Percentiles rank a stretch among this genome's conserved stretches.
Evolutionary conservation across 30 jellyfish, hydroid and myxozoan genomes (phyloP).

Genomic region (Haliclystus octoradiatus): DNA sequence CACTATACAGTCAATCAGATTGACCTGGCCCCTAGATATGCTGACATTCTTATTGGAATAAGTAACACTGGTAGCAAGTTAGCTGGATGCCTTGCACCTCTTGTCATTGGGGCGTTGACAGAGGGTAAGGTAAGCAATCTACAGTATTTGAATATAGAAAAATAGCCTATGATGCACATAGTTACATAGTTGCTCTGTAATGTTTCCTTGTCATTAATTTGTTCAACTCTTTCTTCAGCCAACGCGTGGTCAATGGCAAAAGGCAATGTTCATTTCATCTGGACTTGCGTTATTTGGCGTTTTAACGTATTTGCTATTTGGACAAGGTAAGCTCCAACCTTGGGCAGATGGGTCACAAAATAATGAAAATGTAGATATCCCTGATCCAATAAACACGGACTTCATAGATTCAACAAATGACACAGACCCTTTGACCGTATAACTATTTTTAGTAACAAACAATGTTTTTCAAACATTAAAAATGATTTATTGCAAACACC

Average conservation of each 20-base stretch:
- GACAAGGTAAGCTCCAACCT: constrained; percentile 45
- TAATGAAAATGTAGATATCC: neutral
- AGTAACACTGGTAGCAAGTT: constrained; percentile 26
- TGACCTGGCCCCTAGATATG: constrained; percentile 34
- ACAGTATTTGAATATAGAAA: too few relatives aligned
- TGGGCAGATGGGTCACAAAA: constrained; percentile 15
- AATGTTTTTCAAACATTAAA: neutral
- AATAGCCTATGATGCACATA: too few relatives aligned
- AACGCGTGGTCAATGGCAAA: constrained; percentile 56
- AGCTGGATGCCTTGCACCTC: constrained; percentile 49
- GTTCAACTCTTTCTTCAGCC: constrained; percentile 39
- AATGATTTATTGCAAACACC: too few relatives aligned
- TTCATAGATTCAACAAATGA: neutral
- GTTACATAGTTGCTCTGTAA: too few relatives aligned
- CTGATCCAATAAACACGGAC: neutral
- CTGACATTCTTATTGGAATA: constrained; percentile 23
- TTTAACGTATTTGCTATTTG: constrained; percentile 13
- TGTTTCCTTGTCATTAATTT: too few relatives aligned
- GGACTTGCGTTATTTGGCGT: constrained; percentile 45
- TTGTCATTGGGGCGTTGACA: constrained; percentile 29
- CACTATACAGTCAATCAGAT: constrained; percentile 27
- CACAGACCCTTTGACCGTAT: neutral
- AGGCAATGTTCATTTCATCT: constrained; percentile 46
- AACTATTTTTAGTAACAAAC: neutral
- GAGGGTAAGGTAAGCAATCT: constrained; percentile 26